Evolutionary conservation across 2,797 vertebrate genomes (phyloP).

Genomic region (Pogonophryne albipinna): DNA sequence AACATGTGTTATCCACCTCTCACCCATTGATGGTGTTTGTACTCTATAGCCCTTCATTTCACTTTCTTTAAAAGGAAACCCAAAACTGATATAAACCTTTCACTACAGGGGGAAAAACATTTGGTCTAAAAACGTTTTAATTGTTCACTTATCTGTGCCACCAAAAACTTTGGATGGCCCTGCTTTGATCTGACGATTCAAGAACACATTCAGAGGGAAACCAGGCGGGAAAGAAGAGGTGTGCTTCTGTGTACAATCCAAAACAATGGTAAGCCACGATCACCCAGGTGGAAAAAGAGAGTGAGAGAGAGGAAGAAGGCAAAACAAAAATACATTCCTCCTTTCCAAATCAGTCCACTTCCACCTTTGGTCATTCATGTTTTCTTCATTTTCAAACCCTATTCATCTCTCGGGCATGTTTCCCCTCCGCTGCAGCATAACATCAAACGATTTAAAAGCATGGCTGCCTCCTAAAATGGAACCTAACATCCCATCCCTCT

Average conservation of each 20-base stretch:
- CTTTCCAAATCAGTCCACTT: slow-evolving; percentile 56
- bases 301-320: slow-evolving; percentile 6
- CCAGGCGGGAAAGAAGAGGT: slow-evolving; percentile 12
- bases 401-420: slow-evolving; percentile 61
- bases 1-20: not conserved
- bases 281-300: slow-evolving; percentile 39
- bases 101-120: slow-evolving; percentile 3
- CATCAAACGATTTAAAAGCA: slow-evolving; percentile 72
- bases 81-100: slow-evolving; percentile 36
- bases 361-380: slow-evolving; percentile 60
- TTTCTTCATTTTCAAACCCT: slow-evolving; percentile 54
- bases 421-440: slow-evolving; percentile 52
- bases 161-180: slow-evolving; percentile 33
- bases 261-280: slow-evolving; percentile 41
- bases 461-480: slow-evolving; percentile 71
- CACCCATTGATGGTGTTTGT: not conserved
- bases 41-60: slow-evolving; percentile 2
- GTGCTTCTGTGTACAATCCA: slow-evolving; percentile 45
- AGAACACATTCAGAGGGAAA: slow-evolving; percentile 37
- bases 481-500: slow-evolving; percentile 54
- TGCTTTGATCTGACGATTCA: slow-evolving; percentile 41
- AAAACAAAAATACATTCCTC: slow-evolving; percentile 45
- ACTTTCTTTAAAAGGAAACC: slow-evolving; percentile 19
- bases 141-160: slow-evolving; percentile 48
- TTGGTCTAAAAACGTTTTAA: slow-evolving; percentile 44